These are phyloP conservation scores for Listrodromus nycthemerus DNA, from an alignment of 2,888 invertebrate species.

Conservation along the genomic window DNA sequence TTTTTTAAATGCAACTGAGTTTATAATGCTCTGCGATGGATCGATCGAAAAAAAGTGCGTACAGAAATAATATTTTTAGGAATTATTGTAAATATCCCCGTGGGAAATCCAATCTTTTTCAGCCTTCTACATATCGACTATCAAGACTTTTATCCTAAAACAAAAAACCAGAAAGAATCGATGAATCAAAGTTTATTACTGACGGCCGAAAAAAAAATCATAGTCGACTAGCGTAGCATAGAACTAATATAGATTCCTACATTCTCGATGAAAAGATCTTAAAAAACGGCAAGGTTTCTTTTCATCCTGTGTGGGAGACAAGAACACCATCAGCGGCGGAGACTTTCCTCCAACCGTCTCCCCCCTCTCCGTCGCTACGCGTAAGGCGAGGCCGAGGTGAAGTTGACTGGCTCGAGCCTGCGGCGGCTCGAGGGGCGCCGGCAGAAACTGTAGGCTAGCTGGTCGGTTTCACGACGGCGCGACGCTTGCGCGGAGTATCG, in stretches of 20 bases:
- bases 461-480: slow-evolving; percentile 44
- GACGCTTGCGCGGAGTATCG: slow-evolving; percentile 2
- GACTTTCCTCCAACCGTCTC: slow-evolving; percentile 36
- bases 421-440: slow-evolving; percentile 63
- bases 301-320: slow-evolving; percentile 62
- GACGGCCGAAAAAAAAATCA: not conserved
- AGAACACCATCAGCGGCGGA: slow-evolving; percentile 16
- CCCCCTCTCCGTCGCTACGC: not conserved
- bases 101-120: not conserved
- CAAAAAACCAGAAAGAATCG: not conserved
- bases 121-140: not conserved
- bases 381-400: slow-evolving; percentile 15
- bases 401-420: slow-evolving; percentile 54
- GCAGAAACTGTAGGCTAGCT: slow-evolving; percentile 66
- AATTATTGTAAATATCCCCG: not conserved
- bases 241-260: slow-evolving; percentile 7
- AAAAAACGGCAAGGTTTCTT: slow-evolving; percentile 44
- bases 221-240: not conserved
- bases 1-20: too few relatives aligned
- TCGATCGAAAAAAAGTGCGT: not conserved
- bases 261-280: slow-evolving; percentile 35
- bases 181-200: not conserved
- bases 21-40: too few relatives aligned
- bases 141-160: not conserved
- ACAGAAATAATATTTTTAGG: not conserved